Evolutionary conservation across 2,888 invertebrate genomes (phyloP).

Genomic region (Isotomurus palustris): DNA sequence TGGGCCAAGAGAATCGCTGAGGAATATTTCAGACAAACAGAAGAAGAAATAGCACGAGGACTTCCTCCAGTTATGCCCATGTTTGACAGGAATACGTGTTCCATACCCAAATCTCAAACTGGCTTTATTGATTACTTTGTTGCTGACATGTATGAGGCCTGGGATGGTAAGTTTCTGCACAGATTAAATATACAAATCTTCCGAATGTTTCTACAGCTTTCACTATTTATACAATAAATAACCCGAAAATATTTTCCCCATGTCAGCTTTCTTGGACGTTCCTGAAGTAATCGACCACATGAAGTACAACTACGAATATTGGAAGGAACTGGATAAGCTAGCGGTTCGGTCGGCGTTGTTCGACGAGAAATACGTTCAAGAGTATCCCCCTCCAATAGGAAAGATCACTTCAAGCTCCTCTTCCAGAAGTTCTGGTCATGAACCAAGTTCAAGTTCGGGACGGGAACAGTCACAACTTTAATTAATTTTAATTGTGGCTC

Average conservation of each 20-base stretch:
- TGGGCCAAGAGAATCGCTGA: constrained; percentile 96
- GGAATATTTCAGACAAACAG: constrained; percentile 94
- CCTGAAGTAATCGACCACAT: constrained; percentile 82
- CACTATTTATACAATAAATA: too few species aligned
- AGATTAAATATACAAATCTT: too few species aligned
- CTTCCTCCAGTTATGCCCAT: constrained; percentile 97
- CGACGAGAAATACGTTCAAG: constrained; percentile 23
- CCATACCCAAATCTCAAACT: constrained; percentile 95
- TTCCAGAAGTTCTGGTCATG: not conserved
- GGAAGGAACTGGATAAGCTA: constrained; percentile 64
- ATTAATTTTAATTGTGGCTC: too few species aligned
- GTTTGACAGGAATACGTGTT: constrained; percentile 91
- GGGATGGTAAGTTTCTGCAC: constrained; percentile 60
- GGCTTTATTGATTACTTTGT: constrained; percentile 97
- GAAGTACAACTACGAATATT: constrained; percentile 79
- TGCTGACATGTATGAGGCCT: constrained; percentile 95
- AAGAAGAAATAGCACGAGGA: constrained; percentile 83
- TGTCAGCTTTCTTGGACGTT: constrained; percentile 83
- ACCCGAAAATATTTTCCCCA: too few species aligned
- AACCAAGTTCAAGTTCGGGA: too few species aligned
- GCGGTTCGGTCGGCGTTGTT: constrained; percentile 44
- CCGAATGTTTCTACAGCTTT: too few species aligned
- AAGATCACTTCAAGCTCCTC: not conserved
- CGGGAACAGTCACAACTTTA: too few species aligned
- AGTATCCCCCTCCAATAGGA: constrained; percentile 19